These are phyloP conservation scores for Dasypolia templi DNA, from an alignment of 2,888 invertebrate genomes.

Conservation along the genomic window DNA sequence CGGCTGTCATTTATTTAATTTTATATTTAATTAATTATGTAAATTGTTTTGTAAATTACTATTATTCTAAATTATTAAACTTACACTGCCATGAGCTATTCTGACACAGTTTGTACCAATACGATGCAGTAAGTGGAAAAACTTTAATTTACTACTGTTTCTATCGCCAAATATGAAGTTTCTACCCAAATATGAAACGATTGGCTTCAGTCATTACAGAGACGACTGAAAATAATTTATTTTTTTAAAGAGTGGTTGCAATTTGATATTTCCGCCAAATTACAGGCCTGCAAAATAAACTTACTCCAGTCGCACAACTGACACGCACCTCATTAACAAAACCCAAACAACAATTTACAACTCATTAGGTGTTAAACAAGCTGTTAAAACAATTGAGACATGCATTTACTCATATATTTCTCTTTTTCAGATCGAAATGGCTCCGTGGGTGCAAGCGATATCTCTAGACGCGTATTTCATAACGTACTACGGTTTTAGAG, in stretches of 20 bases:
- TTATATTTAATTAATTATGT: too few species aligned
- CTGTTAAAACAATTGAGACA: neutral
- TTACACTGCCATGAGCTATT: neutral
- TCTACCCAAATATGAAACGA: neutral
- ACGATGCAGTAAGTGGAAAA: neutral
- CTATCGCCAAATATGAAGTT: neutral
- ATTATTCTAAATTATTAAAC: too few species aligned
- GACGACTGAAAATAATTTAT: too few species aligned
- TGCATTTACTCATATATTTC: constrained; percentile 12
- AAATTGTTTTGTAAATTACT: too few species aligned
- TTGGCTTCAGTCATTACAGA: too few species aligned
- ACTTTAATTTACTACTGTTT: neutral
- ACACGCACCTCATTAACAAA: too few species aligned
- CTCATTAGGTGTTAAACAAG: neutral
- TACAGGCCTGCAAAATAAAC: too few species aligned
- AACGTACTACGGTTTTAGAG: constrained; percentile 95
- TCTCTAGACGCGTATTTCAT: constrained; percentile 95
- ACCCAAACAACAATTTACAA: neutral
- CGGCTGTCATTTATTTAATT: too few species aligned
- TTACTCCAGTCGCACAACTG: too few species aligned
- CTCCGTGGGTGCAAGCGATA: constrained; percentile 93
- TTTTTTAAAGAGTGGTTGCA: too few species aligned
- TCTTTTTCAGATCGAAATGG: constrained; percentile 87
- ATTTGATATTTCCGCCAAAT: too few species aligned
- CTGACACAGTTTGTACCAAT: neutral